Percentiles rank a stretch among this genome's conserved stretches.
Conservation (phyloP, 23 tunicate genomes). For the Styela clava region DNA sequence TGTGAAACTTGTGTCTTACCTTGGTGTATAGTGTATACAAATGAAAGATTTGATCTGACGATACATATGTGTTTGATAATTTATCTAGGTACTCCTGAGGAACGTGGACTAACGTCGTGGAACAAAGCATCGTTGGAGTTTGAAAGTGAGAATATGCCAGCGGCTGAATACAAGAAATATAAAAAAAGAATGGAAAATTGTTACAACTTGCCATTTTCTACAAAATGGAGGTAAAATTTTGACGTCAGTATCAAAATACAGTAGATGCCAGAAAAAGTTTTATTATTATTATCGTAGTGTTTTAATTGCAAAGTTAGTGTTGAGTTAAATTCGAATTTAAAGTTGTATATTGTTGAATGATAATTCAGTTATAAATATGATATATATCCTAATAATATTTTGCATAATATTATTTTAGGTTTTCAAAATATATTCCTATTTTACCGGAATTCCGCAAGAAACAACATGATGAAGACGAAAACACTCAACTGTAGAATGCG, state of each 20-base stretch:
- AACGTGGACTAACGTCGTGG: slow-evolving; percentile 58
- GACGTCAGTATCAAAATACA: neutral
- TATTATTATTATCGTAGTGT: no score
- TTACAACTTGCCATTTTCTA: slow-evolving; percentile 65
- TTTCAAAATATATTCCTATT: slow-evolving; percentile 64
- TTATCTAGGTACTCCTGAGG: slow-evolving; percentile 57
- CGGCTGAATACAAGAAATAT: neutral
- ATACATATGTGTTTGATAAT: no score
- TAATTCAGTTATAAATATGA: neutral
- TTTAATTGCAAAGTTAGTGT: neutral
- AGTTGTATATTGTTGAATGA: neutral
- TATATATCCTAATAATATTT: neutral
- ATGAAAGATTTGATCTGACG: no score
- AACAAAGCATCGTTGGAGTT: neutral
- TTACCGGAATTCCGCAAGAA: slow-evolving; percentile 49
- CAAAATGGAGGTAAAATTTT: slow-evolving; percentile 46
- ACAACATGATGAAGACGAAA: no score
- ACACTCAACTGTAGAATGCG: no score
- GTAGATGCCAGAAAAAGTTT: neutral
- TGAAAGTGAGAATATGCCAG: slow-evolving; percentile 3
- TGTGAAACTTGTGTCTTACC: no score
- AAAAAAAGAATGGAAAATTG: slow-evolving; percentile 8
- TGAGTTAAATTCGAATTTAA: neutral
- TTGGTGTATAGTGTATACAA: no score
- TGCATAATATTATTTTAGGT: slow-evolving; percentile 28